These are phyloP conservation scores for Microtus oregoni DNA, from an alignment of 2,113 vertebrate genomes.

Conservation along the genomic window DNA sequence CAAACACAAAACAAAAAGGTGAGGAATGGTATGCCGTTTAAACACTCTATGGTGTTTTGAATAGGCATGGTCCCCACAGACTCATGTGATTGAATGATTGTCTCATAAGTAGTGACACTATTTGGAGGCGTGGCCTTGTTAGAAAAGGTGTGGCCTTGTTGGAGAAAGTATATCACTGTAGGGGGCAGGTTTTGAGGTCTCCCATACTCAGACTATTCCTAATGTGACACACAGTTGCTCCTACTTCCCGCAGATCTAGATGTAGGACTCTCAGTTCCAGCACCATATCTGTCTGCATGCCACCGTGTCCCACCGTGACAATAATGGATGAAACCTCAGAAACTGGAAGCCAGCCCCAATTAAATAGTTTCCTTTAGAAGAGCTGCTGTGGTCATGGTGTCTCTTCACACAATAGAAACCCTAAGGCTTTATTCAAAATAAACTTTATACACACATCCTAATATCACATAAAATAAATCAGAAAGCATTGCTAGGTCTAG, in stretches of 20 bases:
- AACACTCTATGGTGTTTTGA: not conserved
- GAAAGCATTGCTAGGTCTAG: not conserved
- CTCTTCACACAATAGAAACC: no score
- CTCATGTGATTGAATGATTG: not conserved
- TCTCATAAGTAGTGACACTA: not conserved
- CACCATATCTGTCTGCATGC: no score
- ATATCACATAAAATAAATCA: not conserved
- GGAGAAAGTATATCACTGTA: not conserved
- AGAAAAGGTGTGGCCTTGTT: not conserved
- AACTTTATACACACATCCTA: not conserved
- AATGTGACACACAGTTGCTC: no score
- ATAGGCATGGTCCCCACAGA: not conserved
- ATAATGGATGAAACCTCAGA: no score
- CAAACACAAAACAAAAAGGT: not conserved
- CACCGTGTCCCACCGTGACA: no score
- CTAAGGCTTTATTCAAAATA: not conserved
- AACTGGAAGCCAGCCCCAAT: no score
- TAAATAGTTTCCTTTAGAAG: no score
- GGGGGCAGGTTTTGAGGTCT: no score
- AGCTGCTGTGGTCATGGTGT: no score
- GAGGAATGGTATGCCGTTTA: not conserved
- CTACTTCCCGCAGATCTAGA: no score
- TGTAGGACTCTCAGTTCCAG: no score
- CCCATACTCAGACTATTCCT: no score
- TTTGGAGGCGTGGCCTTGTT: not conserved